Percentiles rank a stretch among this genome's conserved stretches.
phyloP scores from a whole-genome alignment of 2,888 invertebrate species.

The Agrochola lota region DNA sequence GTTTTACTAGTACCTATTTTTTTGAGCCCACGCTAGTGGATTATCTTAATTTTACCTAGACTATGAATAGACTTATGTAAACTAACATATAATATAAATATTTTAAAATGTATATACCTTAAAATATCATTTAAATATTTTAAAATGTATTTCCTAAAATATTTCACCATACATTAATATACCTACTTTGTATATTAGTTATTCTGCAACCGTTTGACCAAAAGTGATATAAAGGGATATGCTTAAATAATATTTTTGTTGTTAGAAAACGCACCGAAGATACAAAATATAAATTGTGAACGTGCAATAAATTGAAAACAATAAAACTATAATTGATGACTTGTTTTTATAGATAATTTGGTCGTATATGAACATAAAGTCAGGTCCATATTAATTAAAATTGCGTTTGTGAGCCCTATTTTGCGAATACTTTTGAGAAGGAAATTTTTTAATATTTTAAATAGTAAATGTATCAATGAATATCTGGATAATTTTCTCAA shows the following conservation, averaged over 20 bases:
- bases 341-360: no score
- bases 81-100: slow-evolving; percentile 50
- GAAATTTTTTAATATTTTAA: no score
- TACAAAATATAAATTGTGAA: slow-evolving; percentile 2
- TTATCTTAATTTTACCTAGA: slow-evolving; percentile 9
- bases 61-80: slow-evolving; percentile 43
- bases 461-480: neutral
- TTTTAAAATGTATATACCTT: slow-evolving; percentile 46
- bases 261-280: slow-evolving; percentile 37
- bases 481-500: neutral
- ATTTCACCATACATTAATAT: slow-evolving; percentile 42
- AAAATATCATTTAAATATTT: slow-evolving; percentile 43
- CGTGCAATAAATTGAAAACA: neutral
- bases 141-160: slow-evolving; percentile 39
- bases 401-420: slow-evolving; percentile 8
- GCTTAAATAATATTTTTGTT: slow-evolving; percentile 17
- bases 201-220: slow-evolving; percentile 43
- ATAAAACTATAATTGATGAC: neutral
- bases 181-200: slow-evolving; percentile 32
- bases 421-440: slow-evolving; percentile 18
- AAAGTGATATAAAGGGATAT: neutral
- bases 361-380: neutral
- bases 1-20: slow-evolving; percentile 1
- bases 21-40: neutral
- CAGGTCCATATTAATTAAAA: slow-evolving; percentile 26